Evolutionary conservation across 1,140 invertebrate species (phyloP).

Genomic region (Macrotrachela quadricornifera): DNA sequence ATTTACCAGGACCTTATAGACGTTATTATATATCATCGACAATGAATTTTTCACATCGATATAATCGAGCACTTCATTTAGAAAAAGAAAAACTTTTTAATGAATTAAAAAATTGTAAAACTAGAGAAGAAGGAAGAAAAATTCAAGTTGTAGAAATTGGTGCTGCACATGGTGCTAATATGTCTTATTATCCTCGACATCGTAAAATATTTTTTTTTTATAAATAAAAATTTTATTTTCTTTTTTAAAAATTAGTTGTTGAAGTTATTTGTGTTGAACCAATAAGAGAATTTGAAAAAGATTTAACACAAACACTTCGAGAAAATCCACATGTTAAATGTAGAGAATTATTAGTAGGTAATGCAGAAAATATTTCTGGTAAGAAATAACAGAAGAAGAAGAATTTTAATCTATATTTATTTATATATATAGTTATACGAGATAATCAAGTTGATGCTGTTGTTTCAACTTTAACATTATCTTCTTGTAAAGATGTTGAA

Average conservation of each 20-base stretch:
- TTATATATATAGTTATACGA: slow-evolving; percentile 2
- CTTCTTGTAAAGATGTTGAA: slow-evolving; percentile 16
- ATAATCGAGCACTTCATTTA: no score
- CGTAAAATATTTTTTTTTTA: slow-evolving; percentile 6
- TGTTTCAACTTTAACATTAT: slow-evolving; percentile 21
- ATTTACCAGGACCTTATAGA: no score
- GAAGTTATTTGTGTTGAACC: slow-evolving; percentile 13
- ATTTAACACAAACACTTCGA: slow-evolving; percentile 6
- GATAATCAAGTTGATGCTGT: slow-evolving; percentile 21
- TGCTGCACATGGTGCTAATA: slow-evolving; percentile 15
- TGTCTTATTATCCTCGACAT: slow-evolving; percentile 14
- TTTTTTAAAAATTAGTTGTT: not conserved
- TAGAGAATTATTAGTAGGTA: slow-evolving; percentile 12
- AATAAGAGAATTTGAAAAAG: slow-evolving; percentile 11
- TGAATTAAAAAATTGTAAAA: no score
- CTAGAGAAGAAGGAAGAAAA: slow-evolving; percentile 2
- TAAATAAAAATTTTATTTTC: slow-evolving; percentile 11
- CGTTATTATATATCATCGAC: no score
- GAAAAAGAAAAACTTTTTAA: no score
- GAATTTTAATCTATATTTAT: no score
- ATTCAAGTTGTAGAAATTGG: slow-evolving; percentile 18
- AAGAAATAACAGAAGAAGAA: no score
- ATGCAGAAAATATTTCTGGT: slow-evolving; percentile 20
- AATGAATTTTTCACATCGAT: no score
- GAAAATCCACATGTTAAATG: slow-evolving; percentile 4